These are phyloP conservation scores for Drosophila nikananu DNA, from an alignment of 1,140 invertebrate genomes.

Conservation along the genomic window DNA sequence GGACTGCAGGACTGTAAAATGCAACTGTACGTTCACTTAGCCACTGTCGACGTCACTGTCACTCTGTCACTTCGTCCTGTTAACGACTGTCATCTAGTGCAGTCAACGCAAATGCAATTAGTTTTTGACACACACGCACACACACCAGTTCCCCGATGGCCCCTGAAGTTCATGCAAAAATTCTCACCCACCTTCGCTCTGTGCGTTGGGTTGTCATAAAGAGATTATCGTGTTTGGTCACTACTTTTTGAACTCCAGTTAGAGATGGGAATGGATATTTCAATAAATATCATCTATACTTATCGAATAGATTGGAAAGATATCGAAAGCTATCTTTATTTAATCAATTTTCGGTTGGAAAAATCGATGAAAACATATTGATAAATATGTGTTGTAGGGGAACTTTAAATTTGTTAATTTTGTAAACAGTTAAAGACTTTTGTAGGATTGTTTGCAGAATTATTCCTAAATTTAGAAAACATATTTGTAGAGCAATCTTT, in stretches of 20 bases:
- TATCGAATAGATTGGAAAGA: neutral
- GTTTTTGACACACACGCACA: slow-evolving; percentile 47
- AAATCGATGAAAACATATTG: neutral
- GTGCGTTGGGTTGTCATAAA: slow-evolving; percentile 50
- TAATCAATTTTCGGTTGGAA: too few species aligned
- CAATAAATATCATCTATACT: neutral
- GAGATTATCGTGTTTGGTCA: slow-evolving; percentile 52
- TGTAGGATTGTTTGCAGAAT: too few species aligned
- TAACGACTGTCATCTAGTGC: slow-evolving; percentile 50
- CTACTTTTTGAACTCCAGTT: neutral
- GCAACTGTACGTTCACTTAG: slow-evolving; percentile 43
- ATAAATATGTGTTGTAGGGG: neutral
- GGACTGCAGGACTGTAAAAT: slow-evolving; percentile 11
- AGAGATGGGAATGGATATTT: neutral
- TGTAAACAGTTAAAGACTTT: too few species aligned
- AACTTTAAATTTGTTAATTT: too few species aligned
- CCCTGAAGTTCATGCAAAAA: slow-evolving; percentile 27
- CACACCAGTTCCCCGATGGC: slow-evolving; percentile 6
- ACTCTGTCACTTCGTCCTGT: slow-evolving; percentile 42
- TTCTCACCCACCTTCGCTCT: slow-evolving; percentile 20
- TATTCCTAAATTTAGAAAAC: too few species aligned
- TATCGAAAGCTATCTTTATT: neutral
- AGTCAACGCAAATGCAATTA: slow-evolving; percentile 69
- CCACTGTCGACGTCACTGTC: slow-evolving; percentile 54
- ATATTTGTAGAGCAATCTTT: too few species aligned